phyloP scores from a whole-genome alignment of 64 coral and sea anemone species.

The Pocillopora damicornis region DNA sequence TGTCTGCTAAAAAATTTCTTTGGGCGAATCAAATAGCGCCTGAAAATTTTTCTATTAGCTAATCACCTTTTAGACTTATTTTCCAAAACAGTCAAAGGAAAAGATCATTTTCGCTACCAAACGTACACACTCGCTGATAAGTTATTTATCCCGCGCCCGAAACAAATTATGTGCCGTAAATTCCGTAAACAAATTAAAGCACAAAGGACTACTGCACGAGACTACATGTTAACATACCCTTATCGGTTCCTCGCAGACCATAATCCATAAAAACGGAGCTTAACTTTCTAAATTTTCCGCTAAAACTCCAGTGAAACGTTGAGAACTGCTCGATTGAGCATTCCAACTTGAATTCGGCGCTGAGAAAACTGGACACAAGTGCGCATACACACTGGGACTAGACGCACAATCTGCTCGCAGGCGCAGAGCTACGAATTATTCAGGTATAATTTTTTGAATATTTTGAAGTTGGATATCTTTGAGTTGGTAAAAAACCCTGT shows the following conservation, averaged over 20 bases:
- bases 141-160: conserved; percentile 4
- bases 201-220: neutral
- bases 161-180: neutral
- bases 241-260: conserved; percentile 99
- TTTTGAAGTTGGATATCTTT: no score
- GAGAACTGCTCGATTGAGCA: conserved; percentile 21
- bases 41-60: neutral
- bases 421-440: neutral
- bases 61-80: neutral
- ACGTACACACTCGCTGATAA: neutral
- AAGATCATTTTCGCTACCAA: neutral
- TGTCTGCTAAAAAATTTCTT: neutral
- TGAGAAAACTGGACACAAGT: conserved; percentile 18
- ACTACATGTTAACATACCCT: conserved; percentile 68
- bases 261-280: conserved; percentile 70
- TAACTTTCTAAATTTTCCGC: neutral
- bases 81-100: neutral
- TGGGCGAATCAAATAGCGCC: neutral
- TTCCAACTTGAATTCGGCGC: conserved; percentile 54
- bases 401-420: neutral
- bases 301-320: conserved; percentile 7
- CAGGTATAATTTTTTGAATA: no score
- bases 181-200: neutral
- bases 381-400: conserved; percentile 4
- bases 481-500: no score